Percentiles rank a stretch among this genome's conserved stretches.
phyloP scores from a whole-genome alignment of 2,797 vertebrate species.

The Sus cebifrons region DNA sequence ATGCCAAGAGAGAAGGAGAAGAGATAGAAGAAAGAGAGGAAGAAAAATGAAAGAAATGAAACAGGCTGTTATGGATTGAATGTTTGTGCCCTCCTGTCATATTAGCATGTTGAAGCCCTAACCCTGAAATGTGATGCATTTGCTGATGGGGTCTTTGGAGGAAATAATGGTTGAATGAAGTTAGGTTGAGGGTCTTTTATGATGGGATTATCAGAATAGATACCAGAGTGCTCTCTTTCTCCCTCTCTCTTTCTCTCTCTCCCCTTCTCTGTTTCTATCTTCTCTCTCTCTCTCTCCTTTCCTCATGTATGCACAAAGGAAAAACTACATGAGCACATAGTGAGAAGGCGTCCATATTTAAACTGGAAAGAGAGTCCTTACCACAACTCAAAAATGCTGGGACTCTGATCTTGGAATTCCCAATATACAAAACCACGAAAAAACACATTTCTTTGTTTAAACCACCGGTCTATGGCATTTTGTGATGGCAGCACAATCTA shows the following conservation, averaged over 20 bases:
- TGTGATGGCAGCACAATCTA: background rate
- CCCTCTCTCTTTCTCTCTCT: too few relatives aligned
- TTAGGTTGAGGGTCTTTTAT: background rate
- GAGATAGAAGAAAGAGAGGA: background rate
- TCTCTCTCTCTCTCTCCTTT: background rate
- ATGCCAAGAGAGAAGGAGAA: background rate
- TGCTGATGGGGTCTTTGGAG: background rate
- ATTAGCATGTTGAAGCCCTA: background rate
- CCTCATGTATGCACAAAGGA: background rate
- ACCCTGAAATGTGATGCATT: background rate
- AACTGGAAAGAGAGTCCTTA: background rate
- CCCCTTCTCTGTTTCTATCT: too few relatives aligned
- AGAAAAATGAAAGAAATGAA: background rate
- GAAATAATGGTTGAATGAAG: background rate
- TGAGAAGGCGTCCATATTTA: background rate
- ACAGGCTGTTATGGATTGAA: background rate
- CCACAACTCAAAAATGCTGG: background rate
- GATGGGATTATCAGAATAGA: background rate
- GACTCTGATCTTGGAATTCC: background rate
- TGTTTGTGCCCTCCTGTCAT: background rate
- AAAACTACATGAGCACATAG: background rate
- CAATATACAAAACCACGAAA: background rate
- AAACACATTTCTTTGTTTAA: constrained; percentile 33
- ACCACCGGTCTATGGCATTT: background rate
- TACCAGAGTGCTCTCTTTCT: background rate